A percentile compares a stretch with the other conserved stretches of the same genome.
Evolutionary conservation across 2,113 vertebrate species (phyloP).

Genomic region (Vidua macroura): DNA sequence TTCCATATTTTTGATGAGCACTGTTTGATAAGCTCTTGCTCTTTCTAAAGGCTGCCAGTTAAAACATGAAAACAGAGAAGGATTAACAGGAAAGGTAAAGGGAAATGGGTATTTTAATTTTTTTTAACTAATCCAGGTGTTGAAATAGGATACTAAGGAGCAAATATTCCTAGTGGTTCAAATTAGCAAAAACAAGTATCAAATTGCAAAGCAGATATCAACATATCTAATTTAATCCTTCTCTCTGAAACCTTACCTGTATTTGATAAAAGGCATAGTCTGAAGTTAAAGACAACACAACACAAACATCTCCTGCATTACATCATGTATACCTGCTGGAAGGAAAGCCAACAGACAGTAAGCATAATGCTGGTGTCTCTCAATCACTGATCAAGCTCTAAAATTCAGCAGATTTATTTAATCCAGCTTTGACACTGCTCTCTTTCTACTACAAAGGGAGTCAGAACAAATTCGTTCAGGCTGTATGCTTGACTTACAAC

Average conservation of each 20-base stretch:
- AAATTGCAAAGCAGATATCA: background rate
- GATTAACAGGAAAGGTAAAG: background rate
- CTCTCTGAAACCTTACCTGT: background rate
- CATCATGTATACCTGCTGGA: background rate
- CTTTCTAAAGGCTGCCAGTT: background rate
- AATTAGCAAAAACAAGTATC: background rate
- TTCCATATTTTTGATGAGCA: background rate
- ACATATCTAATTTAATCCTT: background rate
- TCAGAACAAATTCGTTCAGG: background rate
- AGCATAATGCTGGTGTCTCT: background rate
- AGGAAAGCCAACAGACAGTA: background rate
- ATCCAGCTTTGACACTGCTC: background rate
- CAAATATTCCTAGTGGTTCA: background rate
- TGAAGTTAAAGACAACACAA: background rate
- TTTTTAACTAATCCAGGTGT: background rate
- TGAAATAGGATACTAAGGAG: background rate
- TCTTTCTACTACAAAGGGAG: background rate
- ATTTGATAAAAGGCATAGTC: background rate
- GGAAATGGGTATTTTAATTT: background rate
- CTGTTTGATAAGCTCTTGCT: background rate
- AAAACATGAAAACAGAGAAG: background rate
- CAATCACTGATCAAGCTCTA: background rate
- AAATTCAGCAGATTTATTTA: background rate
- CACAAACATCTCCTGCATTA: background rate
- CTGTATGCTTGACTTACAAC: background rate